phyloP scores from a whole-genome alignment of 1,140 invertebrate genomes.

The Mercenaria mercenaria region DNA sequence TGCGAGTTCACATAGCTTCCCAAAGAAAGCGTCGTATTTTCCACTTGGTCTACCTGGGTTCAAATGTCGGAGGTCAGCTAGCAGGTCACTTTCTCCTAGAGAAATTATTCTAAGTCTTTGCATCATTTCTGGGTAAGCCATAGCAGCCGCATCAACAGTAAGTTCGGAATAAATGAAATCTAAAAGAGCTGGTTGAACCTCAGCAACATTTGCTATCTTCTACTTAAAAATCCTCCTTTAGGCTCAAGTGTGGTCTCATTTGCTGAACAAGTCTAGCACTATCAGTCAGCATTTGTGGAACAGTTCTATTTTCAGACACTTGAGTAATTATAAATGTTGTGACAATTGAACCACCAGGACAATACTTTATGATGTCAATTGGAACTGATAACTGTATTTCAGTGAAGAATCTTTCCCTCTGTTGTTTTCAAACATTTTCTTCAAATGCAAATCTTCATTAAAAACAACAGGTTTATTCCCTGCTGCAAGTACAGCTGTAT shows the following conservation, averaged over 20 bases:
- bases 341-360: constrained; percentile 10
- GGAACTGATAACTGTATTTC: constrained; percentile 40
- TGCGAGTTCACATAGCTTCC: constrained; percentile 31
- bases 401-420: not conserved
- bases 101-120: constrained; percentile 42
- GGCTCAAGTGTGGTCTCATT: not conserved
- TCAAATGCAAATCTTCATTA: constrained; percentile 57
- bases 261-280: constrained; percentile 34
- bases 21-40: constrained; percentile 62
- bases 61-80: constrained; percentile 56
- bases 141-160: not conserved
- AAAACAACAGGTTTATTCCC: constrained; percentile 31
- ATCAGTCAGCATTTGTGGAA: constrained; percentile 31
- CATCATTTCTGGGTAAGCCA: constrained; percentile 9
- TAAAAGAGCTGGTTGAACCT: constrained; percentile 20
- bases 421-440: constrained; percentile 24
- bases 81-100: constrained; percentile 61
- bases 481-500: not conserved
- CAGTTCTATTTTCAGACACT: constrained; percentile 22
- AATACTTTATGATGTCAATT: constrained; percentile 35
- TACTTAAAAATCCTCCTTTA: constrained; percentile 60
- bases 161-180: constrained; percentile 45
- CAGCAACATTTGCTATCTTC: constrained; percentile 39
- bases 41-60: constrained; percentile 64
- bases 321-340: constrained; percentile 13